Evolutionary conservation across 2,888 invertebrate species (phyloP).

Genomic region (Drosophila rubida): DNA sequence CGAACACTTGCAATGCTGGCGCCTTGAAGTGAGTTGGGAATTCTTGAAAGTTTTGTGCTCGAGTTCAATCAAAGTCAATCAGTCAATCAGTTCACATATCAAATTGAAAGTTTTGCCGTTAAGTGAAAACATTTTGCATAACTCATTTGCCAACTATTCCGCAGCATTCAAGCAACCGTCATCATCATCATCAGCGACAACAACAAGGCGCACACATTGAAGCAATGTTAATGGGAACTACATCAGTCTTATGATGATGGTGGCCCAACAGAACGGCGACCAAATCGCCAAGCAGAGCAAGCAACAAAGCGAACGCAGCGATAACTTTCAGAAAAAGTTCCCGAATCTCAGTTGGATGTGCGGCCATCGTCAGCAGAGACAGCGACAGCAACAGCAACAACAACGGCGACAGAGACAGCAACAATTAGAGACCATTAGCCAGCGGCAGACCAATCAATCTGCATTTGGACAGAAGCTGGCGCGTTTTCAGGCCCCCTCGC

Average conservation of each 20-base stretch:
- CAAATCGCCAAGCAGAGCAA: slow-evolving; percentile 43
- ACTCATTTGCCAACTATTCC: not conserved
- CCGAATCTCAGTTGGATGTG: slow-evolving; percentile 23
- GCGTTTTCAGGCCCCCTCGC: slow-evolving; percentile 26
- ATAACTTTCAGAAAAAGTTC: slow-evolving; percentile 20
- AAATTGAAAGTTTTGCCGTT: not conserved
- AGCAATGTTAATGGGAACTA: slow-evolving; percentile 56
- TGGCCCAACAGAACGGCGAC: slow-evolving; percentile 53
- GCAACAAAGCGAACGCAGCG: slow-evolving; percentile 27
- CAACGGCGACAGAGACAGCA: slow-evolving; percentile 35
- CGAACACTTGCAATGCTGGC: too few relatives aligned
- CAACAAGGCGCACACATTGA: slow-evolving; percentile 11
- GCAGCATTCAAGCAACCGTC: not conserved
- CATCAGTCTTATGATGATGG: slow-evolving; percentile 58
- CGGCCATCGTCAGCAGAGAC: slow-evolving; percentile 16
- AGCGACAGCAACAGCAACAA: slow-evolving; percentile 9
- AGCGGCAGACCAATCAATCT: slow-evolving; percentile 44
- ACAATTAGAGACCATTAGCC: slow-evolving; percentile 46
- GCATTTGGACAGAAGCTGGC: slow-evolving; percentile 58
- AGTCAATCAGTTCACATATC: slow-evolving; percentile 7
- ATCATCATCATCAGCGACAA: not conserved
- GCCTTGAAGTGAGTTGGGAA: too few relatives aligned
- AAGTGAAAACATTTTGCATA: not conserved
- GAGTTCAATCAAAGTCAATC: not conserved
- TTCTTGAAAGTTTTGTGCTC: too few relatives aligned